A percentile compares a stretch with the other conserved stretches of the same genome.
These are phyloP conservation scores for Artibeus lituratus DNA, from an alignment of 2,797 vertebrate genomes.

Conservation along the genomic window DNA sequence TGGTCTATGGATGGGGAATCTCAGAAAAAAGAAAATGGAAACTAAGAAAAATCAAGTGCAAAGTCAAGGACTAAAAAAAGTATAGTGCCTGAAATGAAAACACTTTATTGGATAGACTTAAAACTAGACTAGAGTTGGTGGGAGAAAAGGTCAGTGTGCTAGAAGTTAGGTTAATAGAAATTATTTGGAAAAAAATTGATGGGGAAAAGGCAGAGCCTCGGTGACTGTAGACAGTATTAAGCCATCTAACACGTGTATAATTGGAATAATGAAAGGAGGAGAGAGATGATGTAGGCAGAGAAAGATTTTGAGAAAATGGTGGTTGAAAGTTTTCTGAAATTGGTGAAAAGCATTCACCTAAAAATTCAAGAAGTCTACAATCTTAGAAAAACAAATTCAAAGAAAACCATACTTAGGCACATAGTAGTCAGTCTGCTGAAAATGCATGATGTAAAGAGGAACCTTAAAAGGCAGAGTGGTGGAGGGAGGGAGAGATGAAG, in stretches of 20 bases:
- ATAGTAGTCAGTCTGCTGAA: background rate
- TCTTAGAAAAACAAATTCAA: background rate
- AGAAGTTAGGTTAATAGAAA: background rate
- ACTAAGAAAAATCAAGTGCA: background rate
- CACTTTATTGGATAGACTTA: background rate
- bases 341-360: background rate
- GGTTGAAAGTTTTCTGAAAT: background rate
- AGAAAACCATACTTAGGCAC: background rate
- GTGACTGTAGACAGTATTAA: background rate
- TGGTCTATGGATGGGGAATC: background rate
- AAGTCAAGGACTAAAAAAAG: background rate
- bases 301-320: background rate
- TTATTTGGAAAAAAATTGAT: background rate
- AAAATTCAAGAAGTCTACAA: background rate
- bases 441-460: background rate
- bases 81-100: background rate
- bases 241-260: background rate
- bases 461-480: background rate
- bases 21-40: slow-evolving; percentile 9
- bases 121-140: background rate
- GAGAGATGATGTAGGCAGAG: background rate
- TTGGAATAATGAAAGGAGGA: background rate
- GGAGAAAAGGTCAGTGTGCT: background rate
- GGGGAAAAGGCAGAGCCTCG: background rate
- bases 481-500: background rate